Evolutionary conservation across 2,113 vertebrate genomes (phyloP).

Genomic region (Chaenogobius annularis): DNA sequence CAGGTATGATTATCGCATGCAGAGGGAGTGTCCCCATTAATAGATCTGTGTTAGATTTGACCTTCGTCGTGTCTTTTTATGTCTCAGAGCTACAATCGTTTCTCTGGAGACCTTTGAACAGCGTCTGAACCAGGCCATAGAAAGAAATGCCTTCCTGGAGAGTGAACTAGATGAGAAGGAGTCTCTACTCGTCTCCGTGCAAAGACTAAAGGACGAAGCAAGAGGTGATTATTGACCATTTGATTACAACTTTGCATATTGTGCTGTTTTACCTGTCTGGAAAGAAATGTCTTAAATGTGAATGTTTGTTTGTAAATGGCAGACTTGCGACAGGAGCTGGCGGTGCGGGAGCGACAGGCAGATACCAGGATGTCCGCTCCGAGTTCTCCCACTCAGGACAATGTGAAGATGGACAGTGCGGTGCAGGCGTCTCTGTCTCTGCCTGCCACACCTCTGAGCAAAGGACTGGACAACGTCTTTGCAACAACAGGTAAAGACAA

Average conservation of each 20-base stretch:
- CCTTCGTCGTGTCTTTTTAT: slow-evolving; percentile 35
- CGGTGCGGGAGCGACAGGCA: slow-evolving; percentile 88
- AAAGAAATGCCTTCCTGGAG: slow-evolving; percentile 97
- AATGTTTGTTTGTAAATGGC: not conserved
- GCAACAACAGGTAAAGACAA: slow-evolving; percentile 68
- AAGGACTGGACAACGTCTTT: slow-evolving; percentile 89
- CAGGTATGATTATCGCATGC: not conserved
- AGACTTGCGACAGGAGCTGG: slow-evolving; percentile 95
- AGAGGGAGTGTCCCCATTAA: not conserved
- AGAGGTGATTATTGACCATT: slow-evolving; percentile 80
- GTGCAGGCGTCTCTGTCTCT: slow-evolving; percentile 90
- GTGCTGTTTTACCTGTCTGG: not conserved
- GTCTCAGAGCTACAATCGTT: slow-evolving; percentile 89
- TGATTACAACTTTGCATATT: slow-evolving; percentile 6
- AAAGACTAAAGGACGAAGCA: slow-evolving; percentile 96
- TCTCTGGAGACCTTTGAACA: slow-evolving; percentile 98
- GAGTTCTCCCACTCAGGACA: slow-evolving; percentile 90
- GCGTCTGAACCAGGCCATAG: slow-evolving; percentile 96
- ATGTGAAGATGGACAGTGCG: slow-evolving; percentile 87
- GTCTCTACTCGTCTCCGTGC: slow-evolving; percentile 92
- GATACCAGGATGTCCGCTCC: slow-evolving; percentile 91
- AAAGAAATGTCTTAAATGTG: not conserved
- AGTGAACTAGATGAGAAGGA: slow-evolving; percentile 98
- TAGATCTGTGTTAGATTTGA: not conserved
- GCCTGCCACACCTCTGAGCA: slow-evolving; percentile 90